Conservation (phyloP, 92 coral and sea anemone genomes). For the Zoanthus sansibaricus region DNA sequence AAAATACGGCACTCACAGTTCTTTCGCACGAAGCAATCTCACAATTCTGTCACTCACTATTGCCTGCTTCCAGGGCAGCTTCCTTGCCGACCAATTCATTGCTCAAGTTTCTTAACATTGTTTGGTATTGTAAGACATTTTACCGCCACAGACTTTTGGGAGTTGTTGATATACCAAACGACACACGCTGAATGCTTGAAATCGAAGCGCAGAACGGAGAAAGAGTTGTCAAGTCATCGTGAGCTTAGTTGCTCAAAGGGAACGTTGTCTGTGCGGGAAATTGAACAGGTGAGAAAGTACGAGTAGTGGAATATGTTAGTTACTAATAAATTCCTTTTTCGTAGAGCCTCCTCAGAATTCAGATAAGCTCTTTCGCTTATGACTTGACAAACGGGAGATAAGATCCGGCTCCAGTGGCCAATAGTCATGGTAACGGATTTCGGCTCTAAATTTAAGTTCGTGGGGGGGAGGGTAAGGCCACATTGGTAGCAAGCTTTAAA, state of each 20-base stretch:
- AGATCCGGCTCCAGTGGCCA: too few relatives aligned
- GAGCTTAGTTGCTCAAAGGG: slow-evolving; percentile 33
- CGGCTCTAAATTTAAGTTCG: too few relatives aligned
- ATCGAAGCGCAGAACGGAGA: not conserved
- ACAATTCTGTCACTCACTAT: not conserved
- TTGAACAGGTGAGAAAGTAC: slow-evolving; percentile 56
- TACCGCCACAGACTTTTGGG: slow-evolving; percentile 26
- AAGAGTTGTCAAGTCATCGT: not conserved
- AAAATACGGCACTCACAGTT: not conserved
- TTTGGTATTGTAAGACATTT: slow-evolving; percentile 31
- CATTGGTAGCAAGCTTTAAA: too few relatives aligned
- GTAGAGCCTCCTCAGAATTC: too few relatives aligned
- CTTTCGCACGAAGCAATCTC: not conserved
- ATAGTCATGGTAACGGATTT: too few relatives aligned
- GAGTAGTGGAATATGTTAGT: too few relatives aligned
- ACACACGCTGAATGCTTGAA: slow-evolving; percentile 26
- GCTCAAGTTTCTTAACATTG: not conserved
- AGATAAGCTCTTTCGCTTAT: too few relatives aligned
- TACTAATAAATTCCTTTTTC: too few relatives aligned
- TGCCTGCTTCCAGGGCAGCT: slow-evolving; percentile 14
- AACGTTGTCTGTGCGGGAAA: slow-evolving; percentile 55
- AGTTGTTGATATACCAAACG: slow-evolving; percentile 30
- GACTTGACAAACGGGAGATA: too few relatives aligned
- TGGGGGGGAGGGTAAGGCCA: too few relatives aligned
- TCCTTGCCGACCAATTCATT: slow-evolving; percentile 28